Evolutionary conservation across 2,888 invertebrate species (phyloP), one percentile per base, ranked within the genome.

Genomic region (Cecidostiba fungosa): DNA sequence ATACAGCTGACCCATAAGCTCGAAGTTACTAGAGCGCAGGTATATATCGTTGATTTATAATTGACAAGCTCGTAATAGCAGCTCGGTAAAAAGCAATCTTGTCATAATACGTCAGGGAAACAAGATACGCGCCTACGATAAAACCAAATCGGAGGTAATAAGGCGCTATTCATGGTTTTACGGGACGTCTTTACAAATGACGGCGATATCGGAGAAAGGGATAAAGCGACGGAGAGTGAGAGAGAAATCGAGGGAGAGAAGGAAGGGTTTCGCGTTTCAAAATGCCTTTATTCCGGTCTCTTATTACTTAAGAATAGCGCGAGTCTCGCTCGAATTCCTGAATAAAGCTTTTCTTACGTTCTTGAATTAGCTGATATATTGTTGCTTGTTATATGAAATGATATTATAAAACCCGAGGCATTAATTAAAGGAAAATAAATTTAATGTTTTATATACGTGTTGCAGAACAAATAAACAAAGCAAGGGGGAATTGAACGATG

Each of bases 51-150:
- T 76, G 59, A 82, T 82, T 82, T 50, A 29, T 59, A 74, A 79
- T 84, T 84, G 84, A 32, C 66, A 47, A 74, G 36, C n/a, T 69
- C 4, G 29, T 14, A 84, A 80, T 76, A 50, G 16, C 39, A 16
- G n/a, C 26, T 29, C 26, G 5, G n/a, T 43, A 26, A 72, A 85
- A 66, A 50, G 26, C 32, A 43, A 62, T 66, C 72, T 43, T 78
- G 77, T 85, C 36, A 62, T 50, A 77, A 77, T 70, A 62, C 16
- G 54, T 77, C 77, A 43, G 39, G 62, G 85, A 84, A 82, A 85
- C 3, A 69, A 59, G 77, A 77, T 69, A 82, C 69, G 39, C 50
- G 43, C 32, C 59, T 12, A 29, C 23, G 59, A 72, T 76, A 72
- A 62, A 59, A 72, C 16, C n/a, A 23, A 66, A 77, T 62, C n/a